phyloP scores from a whole-genome alignment of 1,140 invertebrate genomes.

The Lutraria rhynchaena region DNA sequence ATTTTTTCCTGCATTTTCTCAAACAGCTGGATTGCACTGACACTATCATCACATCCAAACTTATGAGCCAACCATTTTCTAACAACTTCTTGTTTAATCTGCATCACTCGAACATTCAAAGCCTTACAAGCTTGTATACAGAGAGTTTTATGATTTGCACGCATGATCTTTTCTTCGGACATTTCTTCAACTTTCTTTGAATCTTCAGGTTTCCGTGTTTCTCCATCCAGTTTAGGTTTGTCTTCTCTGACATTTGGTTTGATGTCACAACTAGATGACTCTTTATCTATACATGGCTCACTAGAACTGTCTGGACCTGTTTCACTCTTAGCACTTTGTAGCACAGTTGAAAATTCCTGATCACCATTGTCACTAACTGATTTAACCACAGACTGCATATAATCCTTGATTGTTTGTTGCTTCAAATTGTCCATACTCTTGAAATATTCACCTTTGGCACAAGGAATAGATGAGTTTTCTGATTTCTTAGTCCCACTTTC shows the following conservation, averaged over 20 bases:
- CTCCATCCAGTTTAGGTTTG: neutral
- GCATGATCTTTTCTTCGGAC: conserved; percentile 7
- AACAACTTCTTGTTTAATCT: conserved; percentile 43
- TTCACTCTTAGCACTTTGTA: conserved; percentile 7
- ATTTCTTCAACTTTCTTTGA: neutral
- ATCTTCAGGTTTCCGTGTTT: no score
- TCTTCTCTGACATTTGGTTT: neutral
- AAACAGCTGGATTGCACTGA: conserved; percentile 27
- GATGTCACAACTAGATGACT: neutral
- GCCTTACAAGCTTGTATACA: conserved; percentile 49
- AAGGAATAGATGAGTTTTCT: neutral
- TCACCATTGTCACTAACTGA: conserved; percentile 38
- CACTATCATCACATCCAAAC: conserved; percentile 39
- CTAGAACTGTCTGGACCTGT: neutral
- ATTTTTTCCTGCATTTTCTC: conserved; percentile 39
- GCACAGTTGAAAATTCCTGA: conserved; percentile 7
- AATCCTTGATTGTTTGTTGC: conserved; percentile 4
- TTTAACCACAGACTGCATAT: conserved; percentile 30
- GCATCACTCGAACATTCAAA: conserved; percentile 34
- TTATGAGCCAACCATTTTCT: conserved; percentile 46
- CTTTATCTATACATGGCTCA: no score
- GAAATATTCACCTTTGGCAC: conserved; percentile 8
- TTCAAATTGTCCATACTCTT: neutral
- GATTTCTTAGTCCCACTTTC: neutral
- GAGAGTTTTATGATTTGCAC: conserved; percentile 35